A percentile compares a stretch with the other conserved stretches of the same genome.
These are phyloP conservation scores for Brachynemurus nebulosus DNA, from an alignment of 2,888 invertebrate genomes.

Conservation along the genomic window DNA sequence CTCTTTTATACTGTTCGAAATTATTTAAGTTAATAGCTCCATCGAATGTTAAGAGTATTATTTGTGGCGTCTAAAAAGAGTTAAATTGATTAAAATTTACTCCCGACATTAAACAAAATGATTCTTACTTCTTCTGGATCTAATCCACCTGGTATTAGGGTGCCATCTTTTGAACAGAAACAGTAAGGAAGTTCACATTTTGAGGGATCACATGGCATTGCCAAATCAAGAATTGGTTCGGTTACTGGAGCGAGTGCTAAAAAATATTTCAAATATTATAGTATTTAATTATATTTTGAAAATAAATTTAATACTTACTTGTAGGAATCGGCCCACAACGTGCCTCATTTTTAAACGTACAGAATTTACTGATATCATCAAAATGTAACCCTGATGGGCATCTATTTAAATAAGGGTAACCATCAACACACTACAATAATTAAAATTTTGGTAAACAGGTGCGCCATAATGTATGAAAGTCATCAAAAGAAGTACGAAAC, in stretches of 20 bases:
- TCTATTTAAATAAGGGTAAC: conserved; percentile 72
- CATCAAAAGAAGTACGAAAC: too few species aligned
- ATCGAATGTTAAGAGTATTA: conserved; percentile 84
- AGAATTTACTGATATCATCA: conserved; percentile 79
- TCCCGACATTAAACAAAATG: not conserved
- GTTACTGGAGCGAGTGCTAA: conserved; percentile 69
- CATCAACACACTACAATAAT: conserved; percentile 55
- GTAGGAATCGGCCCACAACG: conserved; percentile 79
- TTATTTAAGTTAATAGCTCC: conserved; percentile 89
- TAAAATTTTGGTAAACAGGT: too few species aligned
- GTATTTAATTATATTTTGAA: not conserved
- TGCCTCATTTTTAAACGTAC: conserved; percentile 81
- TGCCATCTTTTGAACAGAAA: conserved; percentile 85
- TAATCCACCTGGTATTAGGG: conserved; percentile 69
- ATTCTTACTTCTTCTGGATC: conserved; percentile 62
- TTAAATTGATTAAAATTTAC: not conserved
- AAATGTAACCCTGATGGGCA: conserved; percentile 85
- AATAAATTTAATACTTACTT: conserved; percentile 29
- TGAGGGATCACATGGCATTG: conserved; percentile 60
- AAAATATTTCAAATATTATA: conserved; percentile 18
- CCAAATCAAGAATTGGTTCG: conserved; percentile 66
- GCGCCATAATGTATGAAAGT: too few species aligned
- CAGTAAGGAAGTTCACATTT: conserved; percentile 77
- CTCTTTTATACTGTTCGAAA: conserved; percentile 73
- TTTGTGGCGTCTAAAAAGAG: conserved; percentile 69